phyloP scores from a whole-genome alignment of 2,113 vertebrate genomes.

The Platysteira castanea region DNA sequence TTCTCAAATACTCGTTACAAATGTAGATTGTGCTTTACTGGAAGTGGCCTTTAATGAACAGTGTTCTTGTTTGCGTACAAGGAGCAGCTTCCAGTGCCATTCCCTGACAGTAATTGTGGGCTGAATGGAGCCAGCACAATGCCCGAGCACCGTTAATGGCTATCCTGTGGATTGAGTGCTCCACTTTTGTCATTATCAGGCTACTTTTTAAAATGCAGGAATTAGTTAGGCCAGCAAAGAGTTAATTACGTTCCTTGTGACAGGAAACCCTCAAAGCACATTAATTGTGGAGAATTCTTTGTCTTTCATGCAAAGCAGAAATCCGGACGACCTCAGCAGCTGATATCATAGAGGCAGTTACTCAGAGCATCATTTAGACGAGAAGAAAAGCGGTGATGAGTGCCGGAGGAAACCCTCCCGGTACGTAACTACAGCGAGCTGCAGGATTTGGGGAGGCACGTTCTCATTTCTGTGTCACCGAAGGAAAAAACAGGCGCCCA shows the following conservation, averaged over 20 bases:
- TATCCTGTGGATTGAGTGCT: slow-evolving; percentile 73
- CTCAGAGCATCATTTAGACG: not conserved
- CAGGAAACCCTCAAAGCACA: slow-evolving; percentile 70
- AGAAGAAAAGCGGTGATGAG: not conserved
- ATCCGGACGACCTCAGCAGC: slow-evolving; percentile 49
- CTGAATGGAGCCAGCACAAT: slow-evolving; percentile 56
- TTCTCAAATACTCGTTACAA: slow-evolving; percentile 73
- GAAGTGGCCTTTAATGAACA: slow-evolving; percentile 75
- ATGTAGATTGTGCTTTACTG: slow-evolving; percentile 66
- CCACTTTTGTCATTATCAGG: slow-evolving; percentile 68
- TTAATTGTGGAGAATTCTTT: slow-evolving; percentile 73
- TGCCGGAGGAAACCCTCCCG: not conserved
- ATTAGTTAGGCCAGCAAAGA: slow-evolving; percentile 75
- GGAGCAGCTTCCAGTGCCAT: slow-evolving; percentile 70
- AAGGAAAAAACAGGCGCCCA: not conserved
- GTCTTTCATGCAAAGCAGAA: slow-evolving; percentile 69
- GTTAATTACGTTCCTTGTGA: slow-evolving; percentile 71
- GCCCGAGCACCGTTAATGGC: slow-evolving; percentile 65
- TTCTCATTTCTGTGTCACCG: not conserved
- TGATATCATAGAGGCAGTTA: slow-evolving; percentile 53
- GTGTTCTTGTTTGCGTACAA: slow-evolving; percentile 71
- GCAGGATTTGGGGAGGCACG: not conserved
- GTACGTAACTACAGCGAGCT: not conserved
- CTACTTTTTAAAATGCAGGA: slow-evolving; percentile 73
- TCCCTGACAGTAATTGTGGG: slow-evolving; percentile 75